phyloP scores from a whole-genome alignment of 2,797 vertebrate species.

The Setipinna tenuifilis region DNA sequence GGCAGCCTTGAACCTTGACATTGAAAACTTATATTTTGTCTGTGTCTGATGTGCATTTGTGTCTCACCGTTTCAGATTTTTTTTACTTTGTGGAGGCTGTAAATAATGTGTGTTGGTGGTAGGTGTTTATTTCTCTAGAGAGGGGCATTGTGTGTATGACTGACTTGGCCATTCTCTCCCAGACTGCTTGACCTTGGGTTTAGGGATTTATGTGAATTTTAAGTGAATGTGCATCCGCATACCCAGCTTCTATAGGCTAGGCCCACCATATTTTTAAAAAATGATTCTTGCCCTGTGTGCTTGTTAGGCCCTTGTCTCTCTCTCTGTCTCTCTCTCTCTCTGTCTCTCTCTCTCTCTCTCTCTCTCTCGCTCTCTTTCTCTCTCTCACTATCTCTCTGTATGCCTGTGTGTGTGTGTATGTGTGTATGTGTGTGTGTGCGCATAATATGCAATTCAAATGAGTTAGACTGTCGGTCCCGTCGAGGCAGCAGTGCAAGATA shows the following conservation, averaged over 20 bases:
- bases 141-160: neutral
- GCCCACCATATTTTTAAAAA: neutral
- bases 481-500: neutral
- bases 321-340: neutral
- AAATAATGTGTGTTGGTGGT: neutral
- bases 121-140: neutral
- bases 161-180: no score
- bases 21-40: neutral
- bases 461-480: neutral
- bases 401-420: neutral
- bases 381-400: no score
- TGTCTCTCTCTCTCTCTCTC: conserved; percentile 26
- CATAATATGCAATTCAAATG: no score
- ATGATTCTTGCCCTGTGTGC: neutral
- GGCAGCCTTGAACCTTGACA: neutral
- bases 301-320: no score
- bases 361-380: neutral
- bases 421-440: neutral
- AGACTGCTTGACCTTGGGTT: neutral
- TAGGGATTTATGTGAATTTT: neutral
- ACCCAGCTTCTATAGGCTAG: neutral
- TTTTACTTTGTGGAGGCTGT: neutral
- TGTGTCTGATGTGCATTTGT: neutral
- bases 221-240: neutral
- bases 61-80: neutral